phyloP scores from a whole-genome alignment of 2,888 invertebrate species.

The Ormyrus thymus region DNA sequence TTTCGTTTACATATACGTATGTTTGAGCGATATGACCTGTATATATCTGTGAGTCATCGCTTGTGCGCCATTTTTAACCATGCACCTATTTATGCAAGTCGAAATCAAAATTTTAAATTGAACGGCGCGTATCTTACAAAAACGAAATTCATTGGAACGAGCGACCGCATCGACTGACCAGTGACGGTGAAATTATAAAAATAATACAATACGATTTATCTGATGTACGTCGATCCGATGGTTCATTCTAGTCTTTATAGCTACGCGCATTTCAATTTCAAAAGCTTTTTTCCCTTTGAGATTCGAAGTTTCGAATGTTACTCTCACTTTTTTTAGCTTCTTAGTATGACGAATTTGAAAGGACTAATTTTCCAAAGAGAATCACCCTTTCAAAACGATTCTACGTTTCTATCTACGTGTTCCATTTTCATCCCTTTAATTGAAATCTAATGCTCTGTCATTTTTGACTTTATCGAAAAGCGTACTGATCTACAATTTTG shows the following conservation, averaged over 20 bases:
- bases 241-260: constrained; percentile 42
- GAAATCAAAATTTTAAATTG: not conserved
- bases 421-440: not conserved
- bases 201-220: constrained; percentile 67
- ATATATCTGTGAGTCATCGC: constrained; percentile 10
- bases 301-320: not conserved
- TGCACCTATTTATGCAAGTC: constrained; percentile 60
- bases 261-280: constrained; percentile 1
- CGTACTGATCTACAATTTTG: constrained; percentile 5
- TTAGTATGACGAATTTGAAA: not conserved
- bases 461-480: not conserved
- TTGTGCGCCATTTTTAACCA: constrained; percentile 57
- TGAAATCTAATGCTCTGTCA: not conserved
- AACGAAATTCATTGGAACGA: constrained; percentile 49
- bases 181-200: constrained; percentile 70
- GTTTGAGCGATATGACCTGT: constrained; percentile 31
- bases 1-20: constrained; percentile 49
- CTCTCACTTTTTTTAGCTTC: too few relatives aligned
- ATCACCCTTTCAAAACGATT: not conserved
- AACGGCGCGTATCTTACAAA: constrained; percentile 39
- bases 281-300: not conserved
- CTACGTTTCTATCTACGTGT: not conserved
- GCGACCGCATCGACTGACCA: constrained; percentile 65
- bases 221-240: constrained; percentile 61
- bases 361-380: not conserved